These are phyloP conservation scores for Sarcoramphus papa DNA, from an alignment of 2,797 vertebrate genomes.

Conservation along the genomic window DNA sequence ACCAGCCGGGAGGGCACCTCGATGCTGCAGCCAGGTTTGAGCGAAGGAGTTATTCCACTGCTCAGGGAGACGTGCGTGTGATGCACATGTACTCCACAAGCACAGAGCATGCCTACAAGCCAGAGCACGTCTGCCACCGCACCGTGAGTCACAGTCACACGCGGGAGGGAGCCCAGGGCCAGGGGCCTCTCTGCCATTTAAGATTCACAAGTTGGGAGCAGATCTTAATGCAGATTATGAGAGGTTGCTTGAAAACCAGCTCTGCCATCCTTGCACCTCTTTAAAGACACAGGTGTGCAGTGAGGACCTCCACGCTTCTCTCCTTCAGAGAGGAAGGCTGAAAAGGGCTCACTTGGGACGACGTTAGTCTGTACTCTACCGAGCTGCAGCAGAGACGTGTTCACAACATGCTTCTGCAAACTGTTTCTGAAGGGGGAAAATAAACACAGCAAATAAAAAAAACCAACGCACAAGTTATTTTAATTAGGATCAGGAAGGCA, in stretches of 20 bases:
- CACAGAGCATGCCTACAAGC: neutral
- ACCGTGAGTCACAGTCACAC: neutral
- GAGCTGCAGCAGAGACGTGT: neutral
- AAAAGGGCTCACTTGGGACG: neutral
- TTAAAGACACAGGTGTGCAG: neutral
- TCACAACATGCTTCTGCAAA: neutral
- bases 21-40: neutral
- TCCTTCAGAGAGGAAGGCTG: neutral
- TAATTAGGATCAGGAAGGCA: neutral
- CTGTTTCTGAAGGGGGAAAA: neutral
- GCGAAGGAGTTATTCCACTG: neutral
- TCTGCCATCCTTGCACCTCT: neutral
- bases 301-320: accelerated
- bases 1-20: neutral
- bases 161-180: neutral
- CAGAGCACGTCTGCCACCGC: neutral
- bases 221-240: neutral
- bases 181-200: neutral
- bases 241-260: neutral
- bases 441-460: neutral
- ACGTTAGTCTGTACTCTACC: accelerated
- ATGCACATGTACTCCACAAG: neutral
- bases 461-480: neutral
- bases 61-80: neutral
- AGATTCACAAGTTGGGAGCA: accelerated